Base-by-base conservation (phyloP, 1,140 invertebrate genomes). In the Rhopalosiphum maidis region DNA sequence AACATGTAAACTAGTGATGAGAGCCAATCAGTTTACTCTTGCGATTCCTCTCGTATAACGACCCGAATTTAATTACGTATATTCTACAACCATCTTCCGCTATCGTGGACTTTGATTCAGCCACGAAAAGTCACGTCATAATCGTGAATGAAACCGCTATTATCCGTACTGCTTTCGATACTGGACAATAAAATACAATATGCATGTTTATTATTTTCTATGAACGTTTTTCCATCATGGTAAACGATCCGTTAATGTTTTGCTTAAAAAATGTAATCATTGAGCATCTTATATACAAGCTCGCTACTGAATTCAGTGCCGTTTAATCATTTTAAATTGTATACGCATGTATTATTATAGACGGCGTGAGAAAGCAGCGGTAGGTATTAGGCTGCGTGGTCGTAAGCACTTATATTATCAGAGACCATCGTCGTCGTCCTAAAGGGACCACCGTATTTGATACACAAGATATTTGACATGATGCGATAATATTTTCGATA, bases 401-500 rank as follows among this genome's bases (percentile, higher is more conserved):
- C 30, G 25, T 60, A 60, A 77, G 30, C 60, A 77, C 60, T 77
- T n/a, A 68, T 30, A 37, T 68, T n/a, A 18, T n/a, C 60, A 68
- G 30, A 68, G 4, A 15, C 60, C 60, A 37, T 37, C 37, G 3
- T 41, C 2, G 4, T 37, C 77, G 1, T 23, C 21, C 77, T 77
- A 37, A 43, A 43, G 43, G 85, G 85, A 87, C 85, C 43, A 87
- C 43, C 85, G 35, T 21, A 37, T 43, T 46, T 87, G 21, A 87
- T 43, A 87, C 23, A 15, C 43, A 23, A 9, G 3, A 77, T 35
- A 77, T 77, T 77, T 77, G 60, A 77, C 60, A 77, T 77, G 0
- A 77, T 77, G 60, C 60, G n/a, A 77, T 85, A 41, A 87, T 48
- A 87, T 87, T 87, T 54, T 54, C 48, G 87, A 89, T 89, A 89